Percentiles rank a stretch among this genome's conserved stretches.
Conservation (phyloP, 2,797 vertebrate species). For the Urocyon cinereoargenteus region DNA sequence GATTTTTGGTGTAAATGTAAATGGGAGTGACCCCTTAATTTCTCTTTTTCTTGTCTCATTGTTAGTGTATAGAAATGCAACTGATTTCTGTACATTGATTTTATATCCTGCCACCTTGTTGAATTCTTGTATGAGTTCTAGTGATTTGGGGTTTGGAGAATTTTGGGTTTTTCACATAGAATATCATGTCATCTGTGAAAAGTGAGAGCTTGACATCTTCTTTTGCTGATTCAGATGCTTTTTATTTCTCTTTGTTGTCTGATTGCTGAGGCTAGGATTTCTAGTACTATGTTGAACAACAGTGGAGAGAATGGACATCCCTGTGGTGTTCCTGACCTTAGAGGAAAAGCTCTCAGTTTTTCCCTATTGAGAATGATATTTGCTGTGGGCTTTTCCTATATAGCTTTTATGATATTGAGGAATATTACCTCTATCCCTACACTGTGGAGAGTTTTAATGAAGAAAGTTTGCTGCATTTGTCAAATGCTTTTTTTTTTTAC, state of each 20-base stretch:
- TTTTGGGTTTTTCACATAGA: background rate
- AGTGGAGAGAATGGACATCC: too few species aligned
- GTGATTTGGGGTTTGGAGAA: background rate
- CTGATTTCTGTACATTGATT: background rate
- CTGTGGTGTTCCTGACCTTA: too few species aligned
- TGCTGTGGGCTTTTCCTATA: too few species aligned
- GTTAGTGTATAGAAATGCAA: background rate
- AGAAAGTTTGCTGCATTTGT: too few species aligned
- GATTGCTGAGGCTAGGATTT: background rate
- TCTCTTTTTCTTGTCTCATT: background rate
- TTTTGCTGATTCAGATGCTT: background rate
- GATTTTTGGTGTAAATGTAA: background rate
- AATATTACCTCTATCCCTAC: too few species aligned
- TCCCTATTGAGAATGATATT: too few species aligned
- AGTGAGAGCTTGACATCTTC: background rate
- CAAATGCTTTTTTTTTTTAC: too few species aligned
- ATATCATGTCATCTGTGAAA: background rate
- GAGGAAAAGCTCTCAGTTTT: too few species aligned
- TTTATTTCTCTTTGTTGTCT: background rate
- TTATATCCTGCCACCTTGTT: background rate
- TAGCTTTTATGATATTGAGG: too few species aligned
- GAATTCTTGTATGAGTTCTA: background rate
- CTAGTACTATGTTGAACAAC: too few species aligned
- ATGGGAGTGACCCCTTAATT: background rate
- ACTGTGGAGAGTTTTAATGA: too few species aligned